phyloP scores from a whole-genome alignment of 2,113 vertebrate species.

The zebrafish (Danio rerio) region DNA sequence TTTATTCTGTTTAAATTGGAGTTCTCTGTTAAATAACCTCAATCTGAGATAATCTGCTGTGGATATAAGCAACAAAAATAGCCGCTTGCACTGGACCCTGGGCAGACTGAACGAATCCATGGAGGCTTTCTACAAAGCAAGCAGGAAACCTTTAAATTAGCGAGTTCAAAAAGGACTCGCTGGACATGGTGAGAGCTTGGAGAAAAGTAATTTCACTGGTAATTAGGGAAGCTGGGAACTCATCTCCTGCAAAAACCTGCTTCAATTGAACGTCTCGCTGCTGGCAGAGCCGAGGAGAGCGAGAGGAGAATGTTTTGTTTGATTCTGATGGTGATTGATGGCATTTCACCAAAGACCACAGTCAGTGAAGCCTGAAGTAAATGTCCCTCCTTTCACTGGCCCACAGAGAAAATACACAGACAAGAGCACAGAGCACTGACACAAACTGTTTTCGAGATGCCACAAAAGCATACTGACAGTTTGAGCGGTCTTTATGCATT shows the following conservation, averaged over 20 bases:
- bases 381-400: slow-evolving; percentile 24
- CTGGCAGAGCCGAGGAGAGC: neutral
- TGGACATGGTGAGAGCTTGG: slow-evolving; percentile 2
- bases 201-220: slow-evolving; percentile 41
- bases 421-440: slow-evolving; percentile 20
- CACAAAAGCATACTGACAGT: slow-evolving; percentile 28
- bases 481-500: neutral
- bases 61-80: neutral
- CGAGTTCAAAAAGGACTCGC: neutral
- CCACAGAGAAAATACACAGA: slow-evolving; percentile 21
- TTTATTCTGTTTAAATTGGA: neutral
- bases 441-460: neutral
- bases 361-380: slow-evolving; percentile 36
- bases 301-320: slow-evolving; percentile 18
- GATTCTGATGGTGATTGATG: slow-evolving; percentile 36
- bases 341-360: slow-evolving; percentile 39
- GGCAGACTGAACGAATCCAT: neutral
- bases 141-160: slow-evolving; percentile 33
- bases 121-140: slow-evolving; percentile 1
- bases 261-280: neutral
- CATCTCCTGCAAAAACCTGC: slow-evolving; percentile 27
- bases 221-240: slow-evolving; percentile 36
- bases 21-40: neutral
- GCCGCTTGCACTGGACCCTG: neutral
- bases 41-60: neutral